phyloP scores from a whole-genome alignment of 23 tunicate species.

The Diplosoma virens region DNA sequence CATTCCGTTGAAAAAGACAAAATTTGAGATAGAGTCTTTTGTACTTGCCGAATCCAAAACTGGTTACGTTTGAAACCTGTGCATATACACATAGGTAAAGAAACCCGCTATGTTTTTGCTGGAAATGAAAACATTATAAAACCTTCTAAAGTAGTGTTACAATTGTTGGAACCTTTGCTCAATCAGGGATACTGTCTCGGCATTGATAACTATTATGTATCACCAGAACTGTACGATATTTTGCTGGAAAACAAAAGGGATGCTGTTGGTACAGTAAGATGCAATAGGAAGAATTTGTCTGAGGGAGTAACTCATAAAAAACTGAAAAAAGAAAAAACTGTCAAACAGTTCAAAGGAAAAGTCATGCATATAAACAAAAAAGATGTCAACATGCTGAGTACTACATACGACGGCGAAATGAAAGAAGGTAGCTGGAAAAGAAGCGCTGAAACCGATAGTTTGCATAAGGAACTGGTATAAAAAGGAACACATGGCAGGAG shows the following conservation, averaged over 20 bases:
- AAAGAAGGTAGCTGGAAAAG: neutral
- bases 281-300: neutral
- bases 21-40: neutral
- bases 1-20: neutral
- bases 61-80: neutral
- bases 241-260: neutral
- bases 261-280: neutral
- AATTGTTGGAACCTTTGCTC: neutral
- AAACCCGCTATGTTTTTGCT: neutral
- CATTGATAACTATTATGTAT: neutral
- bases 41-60: neutral
- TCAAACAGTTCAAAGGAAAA: neutral
- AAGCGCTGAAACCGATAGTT: neutral
- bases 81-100: neutral
- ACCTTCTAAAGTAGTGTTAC: neutral
- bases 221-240: neutral
- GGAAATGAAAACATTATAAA: neutral
- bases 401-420: neutral
- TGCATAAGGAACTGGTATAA: neutral
- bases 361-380: neutral
- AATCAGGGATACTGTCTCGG: neutral
- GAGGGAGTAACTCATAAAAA: neutral
- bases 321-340: neutral
- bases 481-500: neutral
- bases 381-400: neutral